Base-by-base conservation (phyloP, 2,888 invertebrate genomes). In the Drosophila dives region DNA sequence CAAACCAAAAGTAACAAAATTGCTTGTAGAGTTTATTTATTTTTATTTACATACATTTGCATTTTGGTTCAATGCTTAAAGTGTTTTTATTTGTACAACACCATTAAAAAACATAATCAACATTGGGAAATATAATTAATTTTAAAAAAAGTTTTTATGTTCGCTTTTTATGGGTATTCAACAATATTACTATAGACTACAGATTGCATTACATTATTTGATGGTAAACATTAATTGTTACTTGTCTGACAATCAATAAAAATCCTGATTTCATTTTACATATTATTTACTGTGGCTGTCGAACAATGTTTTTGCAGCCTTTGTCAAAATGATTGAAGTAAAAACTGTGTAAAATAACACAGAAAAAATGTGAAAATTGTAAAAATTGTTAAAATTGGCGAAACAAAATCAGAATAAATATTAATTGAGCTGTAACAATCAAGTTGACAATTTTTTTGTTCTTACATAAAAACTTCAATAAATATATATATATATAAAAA, bases 381-480 rank as follows among this genome's bases (percentile, higher is more conserved):
- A 8, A 32, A 49, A 10, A 29, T 48, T 48, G 20, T 42, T 4
- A 32, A 49, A 10, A 29, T 48, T 48, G 20, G 38, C 63, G 42
- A 32, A 80, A 87, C 86, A 85, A 87, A 87, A 87, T 87, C 87
- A 85, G 89, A 89, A 87, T 89, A 53, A 76, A 70, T 83, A 87
- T 87, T 81, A 81, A 75, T 42, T 71, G 53, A 8, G 42, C 33
- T 36, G 23, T 40, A 42, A 45, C 51, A 53, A 33, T 8, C 48
- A 34, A 36, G 65, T 33, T 33, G 58, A 67, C 33, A 58, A 40
- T 20, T 45, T 12, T 45, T 12, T 29, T n/a, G n/a, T 51, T 60
- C 70, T 75, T 73, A 80, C 65, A 33, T 72, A 45, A 54, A 38
- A 20, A 56, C 11, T 38, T 64, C 48, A 53, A 77, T 74, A 64